Percentiles rank a stretch among this genome's conserved stretches.
phyloP scores from a whole-genome alignment of 1,140 invertebrate genomes.

The Atopsyche davidsoni region DNA sequence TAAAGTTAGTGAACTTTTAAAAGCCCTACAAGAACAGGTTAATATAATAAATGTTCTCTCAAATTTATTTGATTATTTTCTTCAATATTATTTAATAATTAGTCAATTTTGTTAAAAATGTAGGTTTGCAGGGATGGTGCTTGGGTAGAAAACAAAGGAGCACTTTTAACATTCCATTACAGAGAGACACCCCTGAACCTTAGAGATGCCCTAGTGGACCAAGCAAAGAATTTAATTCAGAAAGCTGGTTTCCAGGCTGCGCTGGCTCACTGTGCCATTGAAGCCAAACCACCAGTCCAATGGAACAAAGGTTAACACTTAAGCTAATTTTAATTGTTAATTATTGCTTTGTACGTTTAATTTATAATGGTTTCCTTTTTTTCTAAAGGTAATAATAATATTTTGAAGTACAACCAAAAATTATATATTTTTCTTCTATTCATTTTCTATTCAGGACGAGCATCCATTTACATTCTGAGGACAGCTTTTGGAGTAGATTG shows the following conservation, averaged over 20 bases:
- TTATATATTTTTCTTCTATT: slow-evolving; percentile 10
- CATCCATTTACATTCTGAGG: slow-evolving; percentile 82
- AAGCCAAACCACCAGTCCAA: slow-evolving; percentile 81
- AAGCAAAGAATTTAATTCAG: slow-evolving; percentile 66
- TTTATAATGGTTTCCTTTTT: not conserved
- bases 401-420: not conserved
- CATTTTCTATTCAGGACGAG: slow-evolving; percentile 53
- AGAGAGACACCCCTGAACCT: slow-evolving; percentile 68
- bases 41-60: slow-evolving; percentile 21
- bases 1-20: slow-evolving; percentile 71
- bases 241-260: slow-evolving; percentile 70
- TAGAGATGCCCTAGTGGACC: slow-evolving; percentile 57
- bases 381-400: not conserved
- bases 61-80: no score
- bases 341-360: not conserved
- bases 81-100: slow-evolving; percentile 1
- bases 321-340: not conserved
- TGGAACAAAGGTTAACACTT: slow-evolving; percentile 70
- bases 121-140: slow-evolving; percentile 78
- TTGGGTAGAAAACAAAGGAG: slow-evolving; percentile 89
- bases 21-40: slow-evolving; percentile 75
- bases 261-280: slow-evolving; percentile 74
- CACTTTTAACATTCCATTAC: slow-evolving; percentile 82
- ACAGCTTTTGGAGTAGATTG: slow-evolving; percentile 87
- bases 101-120: slow-evolving; percentile 11